Base-by-base conservation (phyloP, 2,113 vertebrate species). In the Coregonus clupeaformis region DNA sequence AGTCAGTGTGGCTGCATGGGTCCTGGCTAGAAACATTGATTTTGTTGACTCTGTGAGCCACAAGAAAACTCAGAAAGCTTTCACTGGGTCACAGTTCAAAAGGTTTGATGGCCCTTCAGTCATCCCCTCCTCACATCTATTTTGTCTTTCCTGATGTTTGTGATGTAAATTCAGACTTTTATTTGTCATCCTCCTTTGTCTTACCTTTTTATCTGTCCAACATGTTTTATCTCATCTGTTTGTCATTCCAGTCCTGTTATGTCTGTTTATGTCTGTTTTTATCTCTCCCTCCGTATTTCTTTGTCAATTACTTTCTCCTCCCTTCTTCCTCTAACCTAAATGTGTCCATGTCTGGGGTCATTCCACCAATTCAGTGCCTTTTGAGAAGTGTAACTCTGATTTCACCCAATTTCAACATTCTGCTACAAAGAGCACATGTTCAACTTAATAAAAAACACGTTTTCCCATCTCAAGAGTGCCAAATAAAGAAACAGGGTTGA, bases 241-340 rank as follows among this genome's bases (percentile, higher is more conserved):
- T 55, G 49, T 22, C 62, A 24, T 32, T n/a, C 24, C 14, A n/a
- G 13, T 45, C 42, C 63, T n/a, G 20, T 42, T 42, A 42, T 77
- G 75, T 78, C 13, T 77, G 70, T 76, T 42, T 42, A 42, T 77
- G 75, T 78, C 13, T 77, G 70, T 76, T 72, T 77, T 77, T 45
- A 24, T 63, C 69, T 72, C 36, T 42, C 24, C 52, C 65, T 72
- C 16, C 47, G 29, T 63, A 71, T 79, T 64, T 80, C 45, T 80
- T 25, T 74, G 30, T 68, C 62, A 64, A 59, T 82, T 72, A 74
- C 20, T 80, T 18, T 75, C 73, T 29, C 2, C 45, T 13, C 18
- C 36, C 22, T 22, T 20, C 30, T 45, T 68, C 42, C 32, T 22
- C 12, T 64, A 4, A 60, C 20, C 55, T 68, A 49, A 80, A 81